Percentiles rank a stretch among this genome's conserved stretches.
Evolutionary conservation across 2,113 vertebrate genomes (phyloP).

Genomic region (Xiphophorus hellerii): DNA sequence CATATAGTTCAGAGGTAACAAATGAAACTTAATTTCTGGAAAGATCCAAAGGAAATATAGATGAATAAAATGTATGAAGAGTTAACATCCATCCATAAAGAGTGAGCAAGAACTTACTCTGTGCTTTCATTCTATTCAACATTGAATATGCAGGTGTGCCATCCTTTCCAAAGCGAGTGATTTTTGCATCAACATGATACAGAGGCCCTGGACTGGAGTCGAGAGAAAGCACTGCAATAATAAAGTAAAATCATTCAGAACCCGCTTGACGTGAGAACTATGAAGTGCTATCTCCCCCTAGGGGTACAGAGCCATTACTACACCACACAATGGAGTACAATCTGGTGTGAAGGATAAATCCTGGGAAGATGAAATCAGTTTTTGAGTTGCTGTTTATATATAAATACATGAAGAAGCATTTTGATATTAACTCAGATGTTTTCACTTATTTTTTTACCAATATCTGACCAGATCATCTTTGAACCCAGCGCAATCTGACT

Average conservation of each 20-base stretch:
- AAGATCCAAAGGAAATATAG: background rate
- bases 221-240: conserved; percentile 74
- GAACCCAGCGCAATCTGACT: background rate
- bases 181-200: conserved; percentile 84
- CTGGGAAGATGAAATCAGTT: background rate
- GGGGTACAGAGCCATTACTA: conserved; percentile 29
- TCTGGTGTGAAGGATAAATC: background rate
- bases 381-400: background rate
- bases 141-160: conserved; percentile 86
- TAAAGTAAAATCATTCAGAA: background rate
- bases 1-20: conserved; percentile 33
- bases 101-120: conserved; percentile 71
- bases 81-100: background rate
- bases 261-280: background rate
- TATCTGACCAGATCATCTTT: background rate
- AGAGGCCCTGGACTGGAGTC: conserved; percentile 85
- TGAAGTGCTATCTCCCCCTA: conserved; percentile 49
- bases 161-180: conserved; percentile 85
- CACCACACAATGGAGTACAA: background rate
- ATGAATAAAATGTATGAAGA: background rate
- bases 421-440: background rate
- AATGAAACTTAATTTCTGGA: conserved; percentile 22
- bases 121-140: conserved; percentile 74
- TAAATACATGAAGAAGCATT: background rate
- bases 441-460: background rate